These are phyloP conservation scores for Dufourea novaeangliae DNA, from an alignment of 1,140 invertebrate species.

Conservation along the genomic window DNA sequence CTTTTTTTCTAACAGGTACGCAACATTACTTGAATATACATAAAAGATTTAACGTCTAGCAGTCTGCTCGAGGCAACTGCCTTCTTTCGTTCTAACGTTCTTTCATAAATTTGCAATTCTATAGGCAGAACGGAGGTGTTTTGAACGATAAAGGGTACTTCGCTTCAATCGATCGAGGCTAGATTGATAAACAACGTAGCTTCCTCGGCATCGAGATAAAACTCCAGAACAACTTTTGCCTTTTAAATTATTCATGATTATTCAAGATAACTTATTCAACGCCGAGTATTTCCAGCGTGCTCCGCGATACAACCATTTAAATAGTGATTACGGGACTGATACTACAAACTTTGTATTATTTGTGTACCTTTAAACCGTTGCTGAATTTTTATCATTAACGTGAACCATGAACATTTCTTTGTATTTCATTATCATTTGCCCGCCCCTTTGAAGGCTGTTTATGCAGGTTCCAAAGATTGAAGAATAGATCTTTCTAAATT, in stretches of 20 bases:
- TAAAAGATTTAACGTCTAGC: neutral
- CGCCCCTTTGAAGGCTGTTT: too few relatives aligned
- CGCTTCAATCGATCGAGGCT: neutral
- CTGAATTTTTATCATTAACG: too few relatives aligned
- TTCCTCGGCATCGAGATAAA: neutral
- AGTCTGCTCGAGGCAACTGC: neutral
- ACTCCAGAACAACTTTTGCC: neutral
- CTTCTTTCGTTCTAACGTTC: neutral
- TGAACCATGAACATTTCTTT: too few relatives aligned
- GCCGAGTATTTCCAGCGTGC: neutral
- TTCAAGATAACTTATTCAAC: neutral
- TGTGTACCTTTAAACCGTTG: too few relatives aligned
- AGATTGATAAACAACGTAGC: neutral
- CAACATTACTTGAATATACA: neutral
- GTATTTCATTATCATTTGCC: too few relatives aligned
- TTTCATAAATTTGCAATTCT: constrained; percentile 13
- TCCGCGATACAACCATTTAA: neutral
- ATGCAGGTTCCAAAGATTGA: too few relatives aligned
- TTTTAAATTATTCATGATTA: constrained; percentile 11
- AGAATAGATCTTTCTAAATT: too few relatives aligned
- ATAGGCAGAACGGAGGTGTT: neutral
- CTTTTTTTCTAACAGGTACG: neutral
- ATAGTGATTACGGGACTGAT: constrained; percentile 1
- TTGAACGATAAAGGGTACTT: constrained; percentile 1
- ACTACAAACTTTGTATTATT: neutral